Percentiles rank a stretch among this genome's conserved stretches.
Conservation (phyloP, 1,140 invertebrate species). For the Mylabris phalerata region DNA sequence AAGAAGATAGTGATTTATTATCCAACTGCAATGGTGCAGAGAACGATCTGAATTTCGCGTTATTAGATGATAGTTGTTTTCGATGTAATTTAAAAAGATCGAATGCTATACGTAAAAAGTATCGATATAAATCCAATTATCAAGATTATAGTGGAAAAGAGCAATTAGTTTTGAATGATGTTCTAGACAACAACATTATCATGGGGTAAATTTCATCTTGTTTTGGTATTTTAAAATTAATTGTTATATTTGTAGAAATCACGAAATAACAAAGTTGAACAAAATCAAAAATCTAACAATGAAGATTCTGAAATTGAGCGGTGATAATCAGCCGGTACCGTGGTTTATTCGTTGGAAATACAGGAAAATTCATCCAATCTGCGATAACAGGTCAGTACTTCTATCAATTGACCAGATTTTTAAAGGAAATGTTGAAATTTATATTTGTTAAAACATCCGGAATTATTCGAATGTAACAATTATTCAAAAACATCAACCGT, state of each 20-base stretch:
- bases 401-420: neutral
- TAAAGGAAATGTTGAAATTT: neutral
- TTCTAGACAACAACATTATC: neutral
- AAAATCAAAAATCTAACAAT: conserved; percentile 1
- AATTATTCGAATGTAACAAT: too few relatives aligned
- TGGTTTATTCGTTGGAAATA: conserved; percentile 19
- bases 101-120: conserved; percentile 1
- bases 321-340: conserved; percentile 2
- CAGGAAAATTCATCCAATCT: conserved; percentile 22
- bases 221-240: neutral
- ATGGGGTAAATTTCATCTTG: neutral
- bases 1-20: conserved; percentile 5
- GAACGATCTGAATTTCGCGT: neutral
- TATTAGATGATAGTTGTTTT: neutral
- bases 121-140: neutral
- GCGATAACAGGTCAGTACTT: conserved; percentile 18
- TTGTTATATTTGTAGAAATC: neutral
- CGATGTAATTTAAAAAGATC: conserved; percentile 8
- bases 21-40: neutral
- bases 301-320: neutral
- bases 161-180: neutral
- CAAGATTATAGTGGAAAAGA: neutral
- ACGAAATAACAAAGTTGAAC: neutral
- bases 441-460: too few relatives aligned
- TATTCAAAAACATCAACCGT: too few relatives aligned